These are phyloP conservation scores for Chaetura pelagica DNA, from an alignment of 2,113 vertebrate genomes.

Conservation along the genomic window DNA sequence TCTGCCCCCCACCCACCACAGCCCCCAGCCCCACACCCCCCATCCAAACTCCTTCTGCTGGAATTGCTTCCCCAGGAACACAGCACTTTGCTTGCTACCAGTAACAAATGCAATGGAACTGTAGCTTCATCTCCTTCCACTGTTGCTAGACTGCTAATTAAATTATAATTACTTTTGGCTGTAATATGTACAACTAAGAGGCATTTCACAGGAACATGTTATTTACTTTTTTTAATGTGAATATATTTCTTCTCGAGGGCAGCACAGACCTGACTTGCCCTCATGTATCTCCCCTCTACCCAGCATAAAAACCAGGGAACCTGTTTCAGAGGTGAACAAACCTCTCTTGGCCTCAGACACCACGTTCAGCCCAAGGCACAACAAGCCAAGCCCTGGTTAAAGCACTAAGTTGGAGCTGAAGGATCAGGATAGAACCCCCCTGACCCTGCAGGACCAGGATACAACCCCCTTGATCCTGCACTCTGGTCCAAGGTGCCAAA, in stretches of 20 bases:
- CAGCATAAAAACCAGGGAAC: neutral
- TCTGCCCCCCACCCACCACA: neutral
- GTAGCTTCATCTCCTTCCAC: neutral
- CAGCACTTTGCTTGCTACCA: rapidly evolving
- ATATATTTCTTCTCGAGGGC: conserved; percentile 3
- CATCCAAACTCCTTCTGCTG: neutral
- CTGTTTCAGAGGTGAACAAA: neutral
- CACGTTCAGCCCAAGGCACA: neutral
- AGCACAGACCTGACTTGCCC: neutral
- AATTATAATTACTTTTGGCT: conserved; percentile 53
- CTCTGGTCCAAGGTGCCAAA: neutral
- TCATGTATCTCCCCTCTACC: neutral
- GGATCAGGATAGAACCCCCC: neutral
- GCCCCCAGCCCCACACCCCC: neutral
- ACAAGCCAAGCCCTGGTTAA: rapidly evolving
- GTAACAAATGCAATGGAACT: neutral
- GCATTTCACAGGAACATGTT: conserved; percentile 18
- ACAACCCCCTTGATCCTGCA: neutral
- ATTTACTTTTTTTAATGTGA: conserved; percentile 22
- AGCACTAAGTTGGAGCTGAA: neutral
- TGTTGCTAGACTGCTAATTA: conserved; percentile 50
- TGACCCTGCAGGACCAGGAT: neutral
- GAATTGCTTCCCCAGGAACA: neutral
- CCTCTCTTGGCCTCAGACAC: neutral
- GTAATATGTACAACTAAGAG: conserved; percentile 49